A percentile compares a stretch with the other conserved stretches of the same genome.
Evolutionary conservation across 2,888 invertebrate species (phyloP).

Genomic region (Xestia rhomboidea): DNA sequence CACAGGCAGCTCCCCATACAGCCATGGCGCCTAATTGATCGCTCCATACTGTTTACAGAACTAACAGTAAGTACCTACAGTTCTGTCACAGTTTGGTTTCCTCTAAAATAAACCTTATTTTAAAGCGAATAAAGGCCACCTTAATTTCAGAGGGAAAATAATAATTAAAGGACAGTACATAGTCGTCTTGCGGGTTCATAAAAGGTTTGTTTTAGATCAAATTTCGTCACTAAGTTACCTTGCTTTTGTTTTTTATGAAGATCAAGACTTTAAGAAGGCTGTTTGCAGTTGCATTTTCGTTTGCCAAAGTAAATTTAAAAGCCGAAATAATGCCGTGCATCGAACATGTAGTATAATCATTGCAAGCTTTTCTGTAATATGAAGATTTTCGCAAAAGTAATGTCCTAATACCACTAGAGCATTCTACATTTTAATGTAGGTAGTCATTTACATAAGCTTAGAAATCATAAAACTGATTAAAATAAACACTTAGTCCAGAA

Average conservation of each 20-base stretch:
- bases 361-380: not conserved
- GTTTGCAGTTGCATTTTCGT: not conserved
- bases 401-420: not conserved
- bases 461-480: not conserved
- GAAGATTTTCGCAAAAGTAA: not conserved
- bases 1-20: constrained; percentile 69
- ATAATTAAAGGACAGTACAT: not conserved
- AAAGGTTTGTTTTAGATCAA: constrained; percentile 42
- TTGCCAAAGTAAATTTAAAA: not conserved
- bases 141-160: not conserved
- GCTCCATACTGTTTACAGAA: constrained; percentile 58
- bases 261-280: not conserved
- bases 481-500: not conserved
- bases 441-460: not conserved
- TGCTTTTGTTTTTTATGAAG: constrained; percentile 23
- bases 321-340: not conserved
- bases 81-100: not conserved
- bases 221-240: constrained; percentile 29
- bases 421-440: not conserved
- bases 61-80: constrained; percentile 45
- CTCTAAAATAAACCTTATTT: not conserved
- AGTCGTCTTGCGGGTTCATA: constrained; percentile 35
- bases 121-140: not conserved
- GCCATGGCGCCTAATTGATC: constrained; percentile 77
- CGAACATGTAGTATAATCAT: not conserved